A percentile compares a stretch with the other conserved stretches of the same genome.
Evolutionary conservation across 2,888 invertebrate genomes (phyloP).

Genomic region (Nymphalis c-album): DNA sequence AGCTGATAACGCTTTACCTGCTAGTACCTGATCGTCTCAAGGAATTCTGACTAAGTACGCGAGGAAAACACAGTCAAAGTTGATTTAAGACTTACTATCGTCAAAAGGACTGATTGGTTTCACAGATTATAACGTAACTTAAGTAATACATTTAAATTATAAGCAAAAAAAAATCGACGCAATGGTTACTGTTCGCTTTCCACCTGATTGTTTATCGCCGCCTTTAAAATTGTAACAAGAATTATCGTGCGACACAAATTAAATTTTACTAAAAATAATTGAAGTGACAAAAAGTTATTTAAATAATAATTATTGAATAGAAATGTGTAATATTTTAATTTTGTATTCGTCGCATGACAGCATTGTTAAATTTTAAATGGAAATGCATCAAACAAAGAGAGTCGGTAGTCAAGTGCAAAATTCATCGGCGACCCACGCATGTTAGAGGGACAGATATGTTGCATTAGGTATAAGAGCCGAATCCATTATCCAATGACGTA

Average conservation of each 20-base stretch:
- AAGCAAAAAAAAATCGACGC: background rate
- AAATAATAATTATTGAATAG: background rate
- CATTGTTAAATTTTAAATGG: conserved; percentile 67
- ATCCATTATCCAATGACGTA: conserved; percentile 81
- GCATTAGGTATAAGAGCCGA: conserved; percentile 71
- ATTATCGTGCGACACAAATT: conserved; percentile 15
- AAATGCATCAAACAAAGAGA: conserved; percentile 68
- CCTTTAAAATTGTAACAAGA: conserved; percentile 7
- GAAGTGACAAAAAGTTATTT: background rate
- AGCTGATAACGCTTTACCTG: conserved; percentile 66
- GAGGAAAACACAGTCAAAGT: conserved; percentile 25
- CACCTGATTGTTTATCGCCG: conserved; percentile 11
- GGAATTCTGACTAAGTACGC: conserved; percentile 41
- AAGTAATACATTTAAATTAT: background rate
- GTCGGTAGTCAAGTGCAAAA: conserved; percentile 72
- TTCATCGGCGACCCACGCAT: conserved; percentile 67
- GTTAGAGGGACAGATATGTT: conserved; percentile 64
- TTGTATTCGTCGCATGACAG: conserved; percentile 69
- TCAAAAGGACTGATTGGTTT: background rate
- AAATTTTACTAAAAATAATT: background rate
- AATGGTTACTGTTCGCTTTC: conserved; percentile 2
- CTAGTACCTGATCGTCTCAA: conserved; percentile 43
- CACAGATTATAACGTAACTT: too few relatives aligned
- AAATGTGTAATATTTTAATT: conserved; percentile 49
- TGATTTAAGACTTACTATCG: background rate